Conservation (phyloP, 2,113 vertebrate genomes). For the Mohoua ochrocephala region DNA sequence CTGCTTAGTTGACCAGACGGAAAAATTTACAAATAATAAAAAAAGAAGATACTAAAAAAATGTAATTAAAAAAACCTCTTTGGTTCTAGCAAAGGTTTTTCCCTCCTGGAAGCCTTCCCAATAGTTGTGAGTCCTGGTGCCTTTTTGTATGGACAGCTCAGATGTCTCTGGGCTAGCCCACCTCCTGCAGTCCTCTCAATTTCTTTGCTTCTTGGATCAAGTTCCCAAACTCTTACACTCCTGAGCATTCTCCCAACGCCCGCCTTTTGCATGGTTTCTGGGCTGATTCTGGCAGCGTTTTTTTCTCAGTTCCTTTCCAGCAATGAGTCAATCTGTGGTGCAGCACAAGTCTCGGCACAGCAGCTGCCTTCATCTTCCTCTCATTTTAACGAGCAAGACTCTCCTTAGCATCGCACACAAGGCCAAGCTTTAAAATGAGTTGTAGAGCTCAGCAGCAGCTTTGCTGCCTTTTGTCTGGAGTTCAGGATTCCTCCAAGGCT, state of each 20-base stretch:
- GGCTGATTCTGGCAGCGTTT: conserved; percentile 5
- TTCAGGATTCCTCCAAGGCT: neutral
- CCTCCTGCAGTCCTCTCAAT: neutral
- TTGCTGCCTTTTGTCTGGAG: neutral
- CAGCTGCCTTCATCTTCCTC: conserved; percentile 21
- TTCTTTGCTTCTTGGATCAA: neutral
- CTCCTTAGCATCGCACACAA: neutral
- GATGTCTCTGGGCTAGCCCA: neutral
- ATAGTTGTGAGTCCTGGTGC: neutral
- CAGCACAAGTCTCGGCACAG: conserved; percentile 31
- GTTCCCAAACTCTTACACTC: neutral
- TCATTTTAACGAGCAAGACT: neutral
- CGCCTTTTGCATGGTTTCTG: neutral
- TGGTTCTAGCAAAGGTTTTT: neutral
- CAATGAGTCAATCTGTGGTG: conserved; percentile 25
- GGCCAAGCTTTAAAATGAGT: neutral
- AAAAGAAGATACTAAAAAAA: neutral
- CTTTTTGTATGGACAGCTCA: neutral
- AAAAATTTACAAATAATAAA: neutral
- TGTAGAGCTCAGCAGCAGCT: neutral
- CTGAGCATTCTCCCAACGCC: neutral
- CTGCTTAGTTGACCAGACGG: neutral
- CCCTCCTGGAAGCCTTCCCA: neutral
- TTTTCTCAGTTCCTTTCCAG: conserved; percentile 33
- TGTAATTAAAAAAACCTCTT: neutral